Evolutionary conservation across 1,140 invertebrate species (phyloP), one percentile per base, ranked within the genome.

Genomic region (Trachymyrmex cornetzi): DNA sequence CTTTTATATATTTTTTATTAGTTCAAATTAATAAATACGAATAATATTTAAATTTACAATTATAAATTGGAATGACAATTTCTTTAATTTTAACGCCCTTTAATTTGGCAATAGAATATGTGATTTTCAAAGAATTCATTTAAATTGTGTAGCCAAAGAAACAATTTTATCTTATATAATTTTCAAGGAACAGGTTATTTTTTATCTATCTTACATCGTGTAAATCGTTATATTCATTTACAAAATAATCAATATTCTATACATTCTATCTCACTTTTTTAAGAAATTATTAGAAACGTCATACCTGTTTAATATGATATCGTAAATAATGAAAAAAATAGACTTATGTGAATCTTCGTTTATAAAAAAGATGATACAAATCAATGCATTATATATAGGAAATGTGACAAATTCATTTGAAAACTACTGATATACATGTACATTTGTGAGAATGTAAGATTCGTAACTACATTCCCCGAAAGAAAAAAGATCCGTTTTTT

Each of bases 11-110:
- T 59, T 50, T 80, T 91, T 92, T 90, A 88, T 93, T 82, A 69
- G 24, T 67, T 75, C 82, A 88, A 91, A 88, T 88, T 59, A 90
- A 91, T 91, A 92, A 89, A 90, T 91, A 90, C 82, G 87, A 87
- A 86, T 87, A 71, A 90, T 50, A 63, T 86, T 80, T 44, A n/a
- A 72, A 90, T 85, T 88, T 84, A 88, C 64, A 90, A 69, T 34
- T 61, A 59, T 63, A 77, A 44, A 44, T 86, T 84, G 66, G 66
- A 91, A 90, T 88, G 77, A 59, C 84, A 84, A 86, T 71, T 53
- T 57, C 38, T 67, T 72, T 30, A 27, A 61, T 63, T 3, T 1
- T 16, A 79, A 81, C 34, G 61, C n/a, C 7, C 53, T 34, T 6
- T 34, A 38, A 77, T 38, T 57, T 38, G 63, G 34, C 59, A 85